Base-by-base conservation (phyloP, 1,140 invertebrate species). In the Euglossa dilemma region DNA sequence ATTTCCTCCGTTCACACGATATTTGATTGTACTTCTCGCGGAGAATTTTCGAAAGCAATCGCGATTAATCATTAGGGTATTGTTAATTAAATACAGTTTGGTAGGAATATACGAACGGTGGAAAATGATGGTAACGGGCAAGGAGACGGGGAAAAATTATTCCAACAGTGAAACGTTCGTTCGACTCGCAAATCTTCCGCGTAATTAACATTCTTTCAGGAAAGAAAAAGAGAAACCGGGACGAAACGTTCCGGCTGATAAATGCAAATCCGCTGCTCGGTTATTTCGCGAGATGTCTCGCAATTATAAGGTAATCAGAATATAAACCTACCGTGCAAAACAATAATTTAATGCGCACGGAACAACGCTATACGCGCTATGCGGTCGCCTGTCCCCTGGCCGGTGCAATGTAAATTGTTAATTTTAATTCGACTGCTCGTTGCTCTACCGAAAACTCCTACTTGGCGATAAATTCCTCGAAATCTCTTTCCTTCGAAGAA, bases 321-420 rank as follows among this genome's bases (percentile, higher is more conserved):
- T 84, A 84, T 67, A 77, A 82, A 87, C 50, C 45, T 67, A 63
- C 72, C 72, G 69, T 80, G 82, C 52, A 87, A 85, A 87, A 87
- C 76, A 87, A 87, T 87, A 87, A 87, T 84, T 87, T 77, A 73
- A 84, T 77, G 85, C 85, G 73, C 63, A 70, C 80, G 54, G 61
- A 75, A 79, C 57, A 73, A 79, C 80, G 54, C 20, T 61, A 83
- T 80, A 75, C 73, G 71, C 23, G 28, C 52, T 25, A 16, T 36
- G 61, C 57, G 52, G 63, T 81, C 25, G 47, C 50, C 50, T 66
- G 63, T 80, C 78, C 64, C 47, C 50, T 47, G 20, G 28, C 64
- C 47, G 50, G 12, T 9, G 45, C 57, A 16, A 73, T 77, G 82
- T 87, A 80, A 84, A 87, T 87, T 87, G 59, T 87, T 87, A 69